Conservation (phyloP, 2,113 vertebrate species). For the Carassius carassius region DNA sequence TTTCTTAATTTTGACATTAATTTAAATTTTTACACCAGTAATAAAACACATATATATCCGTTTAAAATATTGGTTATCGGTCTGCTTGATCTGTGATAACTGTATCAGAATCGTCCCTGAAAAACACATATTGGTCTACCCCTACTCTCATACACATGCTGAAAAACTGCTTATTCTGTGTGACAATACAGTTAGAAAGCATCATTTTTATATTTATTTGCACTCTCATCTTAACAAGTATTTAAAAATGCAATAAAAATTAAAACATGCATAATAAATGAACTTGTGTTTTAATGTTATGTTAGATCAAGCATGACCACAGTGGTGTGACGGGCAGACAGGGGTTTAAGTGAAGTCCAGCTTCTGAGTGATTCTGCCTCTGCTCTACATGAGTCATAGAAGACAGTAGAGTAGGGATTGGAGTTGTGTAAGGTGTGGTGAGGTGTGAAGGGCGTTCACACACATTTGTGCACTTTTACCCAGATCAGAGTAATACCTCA, state of each 20-base stretch:
- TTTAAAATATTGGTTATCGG: too few species aligned
- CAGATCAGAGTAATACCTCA: not conserved
- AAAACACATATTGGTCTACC: too few species aligned
- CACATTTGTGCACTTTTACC: conserved; percentile 22
- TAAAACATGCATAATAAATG: not conserved
- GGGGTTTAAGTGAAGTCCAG: not conserved
- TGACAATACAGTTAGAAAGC: not conserved
- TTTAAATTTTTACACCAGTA: too few species aligned
- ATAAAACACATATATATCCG: too few species aligned
- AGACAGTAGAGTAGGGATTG: not conserved
- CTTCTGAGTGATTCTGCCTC: not conserved
- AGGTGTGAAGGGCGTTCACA: not conserved
- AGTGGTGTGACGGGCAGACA: not conserved
- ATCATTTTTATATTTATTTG: not conserved
- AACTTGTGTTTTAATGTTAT: not conserved
- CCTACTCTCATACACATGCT: not conserved
- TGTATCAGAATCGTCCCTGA: too few species aligned
- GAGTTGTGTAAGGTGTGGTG: not conserved
- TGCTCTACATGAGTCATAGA: not conserved
- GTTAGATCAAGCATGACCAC: not conserved
- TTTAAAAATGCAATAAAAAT: not conserved
- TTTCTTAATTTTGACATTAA: too few species aligned
- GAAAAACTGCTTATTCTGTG: not conserved
- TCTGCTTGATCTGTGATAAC: too few species aligned
- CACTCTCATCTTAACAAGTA: not conserved